These are phyloP conservation scores for Sussaba pulchella DNA, from an alignment of 2,888 invertebrate species.

Conservation along the genomic window DNA sequence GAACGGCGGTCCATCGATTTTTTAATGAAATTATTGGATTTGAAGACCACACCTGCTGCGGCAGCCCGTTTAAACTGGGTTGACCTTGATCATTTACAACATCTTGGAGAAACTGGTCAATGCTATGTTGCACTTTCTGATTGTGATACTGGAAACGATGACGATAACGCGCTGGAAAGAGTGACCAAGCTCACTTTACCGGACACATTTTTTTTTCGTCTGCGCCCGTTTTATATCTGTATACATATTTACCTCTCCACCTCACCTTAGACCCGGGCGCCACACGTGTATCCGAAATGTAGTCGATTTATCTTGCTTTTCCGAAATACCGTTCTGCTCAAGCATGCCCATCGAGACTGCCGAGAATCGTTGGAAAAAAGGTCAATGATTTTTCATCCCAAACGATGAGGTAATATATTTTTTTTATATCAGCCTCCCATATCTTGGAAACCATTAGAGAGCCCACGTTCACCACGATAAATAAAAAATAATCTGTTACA, in stretches of 20 bases:
- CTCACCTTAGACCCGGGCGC: slow-evolving; percentile 3
- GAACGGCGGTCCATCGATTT: background rate
- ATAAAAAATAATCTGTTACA: slow-evolving; percentile 38
- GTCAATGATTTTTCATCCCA: slow-evolving; percentile 34
- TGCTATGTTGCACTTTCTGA: slow-evolving; percentile 22
- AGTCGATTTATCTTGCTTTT: slow-evolving; percentile 42
- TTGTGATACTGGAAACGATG: slow-evolving; percentile 43
- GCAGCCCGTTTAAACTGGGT: slow-evolving; percentile 71
- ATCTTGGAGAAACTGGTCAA: slow-evolving; percentile 52
- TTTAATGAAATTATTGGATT: slow-evolving; percentile 64
- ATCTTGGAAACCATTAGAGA: background rate
- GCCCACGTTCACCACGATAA: background rate
- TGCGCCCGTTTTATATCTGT: background rate
- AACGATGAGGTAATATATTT: slow-evolving; percentile 23
- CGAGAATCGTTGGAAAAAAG: background rate
- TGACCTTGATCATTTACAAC: slow-evolving; percentile 76
- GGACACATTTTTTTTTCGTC: slow-evolving; percentile 21
- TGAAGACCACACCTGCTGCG: slow-evolving; percentile 55
- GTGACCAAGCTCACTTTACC: slow-evolving; percentile 33
- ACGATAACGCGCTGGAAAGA: slow-evolving; percentile 39
- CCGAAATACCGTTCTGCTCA: slow-evolving; percentile 10
- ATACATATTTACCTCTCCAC: slow-evolving; percentile 7
- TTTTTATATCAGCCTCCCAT: slow-evolving; percentile 16
- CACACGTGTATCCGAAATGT: slow-evolving; percentile 21
- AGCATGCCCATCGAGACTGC: background rate